These are phyloP conservation scores for Clarias pachynema DNA, from an alignment of 2,797 vertebrate species.

Conservation along the genomic window DNA sequence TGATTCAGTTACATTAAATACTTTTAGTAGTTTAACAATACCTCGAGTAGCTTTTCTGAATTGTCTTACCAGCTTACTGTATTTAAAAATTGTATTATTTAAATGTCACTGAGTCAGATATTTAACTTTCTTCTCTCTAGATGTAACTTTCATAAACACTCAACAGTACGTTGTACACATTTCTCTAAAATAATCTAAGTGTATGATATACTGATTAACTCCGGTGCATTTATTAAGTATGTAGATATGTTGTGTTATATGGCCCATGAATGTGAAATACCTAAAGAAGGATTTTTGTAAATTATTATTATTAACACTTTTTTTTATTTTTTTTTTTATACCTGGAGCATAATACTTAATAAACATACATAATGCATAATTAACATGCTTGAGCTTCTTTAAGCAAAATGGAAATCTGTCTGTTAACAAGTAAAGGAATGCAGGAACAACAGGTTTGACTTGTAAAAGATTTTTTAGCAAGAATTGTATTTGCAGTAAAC, in stretches of 20 bases:
- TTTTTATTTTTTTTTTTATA: too few species aligned
- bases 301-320: background rate
- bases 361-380: too few species aligned
- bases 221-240: background rate
- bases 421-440: background rate
- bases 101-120: constrained; percentile 5
- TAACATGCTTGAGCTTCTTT: background rate
- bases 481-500: background rate
- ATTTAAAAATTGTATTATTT: background rate
- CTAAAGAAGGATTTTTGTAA: background rate
- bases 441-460: background rate
- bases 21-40: background rate
- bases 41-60: background rate
- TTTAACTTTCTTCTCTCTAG: background rate
- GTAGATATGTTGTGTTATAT: background rate
- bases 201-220: background rate
- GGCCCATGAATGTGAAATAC: background rate
- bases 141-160: background rate
- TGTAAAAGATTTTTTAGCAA: too few species aligned
- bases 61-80: too few species aligned
- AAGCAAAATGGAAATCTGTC: background rate
- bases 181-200: background rate
- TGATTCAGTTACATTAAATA: background rate
- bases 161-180: background rate
- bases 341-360: background rate